phyloP scores from a whole-genome alignment of 2,888 invertebrate species.

The Electrophaes corylata region DNA sequence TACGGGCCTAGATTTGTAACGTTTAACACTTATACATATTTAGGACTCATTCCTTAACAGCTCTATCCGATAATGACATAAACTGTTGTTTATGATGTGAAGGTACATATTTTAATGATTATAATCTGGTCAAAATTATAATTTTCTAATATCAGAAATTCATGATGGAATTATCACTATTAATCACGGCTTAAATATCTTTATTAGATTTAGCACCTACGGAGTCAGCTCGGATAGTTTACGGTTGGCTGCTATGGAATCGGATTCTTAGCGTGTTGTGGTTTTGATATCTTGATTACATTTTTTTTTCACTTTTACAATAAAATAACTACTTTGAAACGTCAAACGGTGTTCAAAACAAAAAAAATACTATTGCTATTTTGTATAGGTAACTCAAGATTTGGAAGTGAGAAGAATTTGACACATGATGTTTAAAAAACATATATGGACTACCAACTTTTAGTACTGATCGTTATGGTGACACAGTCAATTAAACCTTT shows the following conservation, averaged over 20 bases:
- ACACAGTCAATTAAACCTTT: too few species aligned
- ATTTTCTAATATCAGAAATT: slow-evolving; percentile 36
- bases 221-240: slow-evolving; percentile 30
- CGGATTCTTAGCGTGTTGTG: slow-evolving; percentile 33
- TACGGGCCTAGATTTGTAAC: slow-evolving; percentile 59
- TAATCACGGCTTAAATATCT: slow-evolving; percentile 39
- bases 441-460: too few species aligned
- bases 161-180: slow-evolving; percentile 36
- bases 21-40: slow-evolving; percentile 59
- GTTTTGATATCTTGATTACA: slow-evolving; percentile 20
- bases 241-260: slow-evolving; percentile 32
- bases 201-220: slow-evolving; percentile 37
- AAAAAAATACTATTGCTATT: too few species aligned
- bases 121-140: slow-evolving; percentile 37
- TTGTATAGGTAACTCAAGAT: too few species aligned
- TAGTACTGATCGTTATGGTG: background rate
- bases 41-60: slow-evolving; percentile 50
- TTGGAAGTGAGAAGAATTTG: too few species aligned
- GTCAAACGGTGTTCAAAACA: too few species aligned
- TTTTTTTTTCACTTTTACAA: background rate
- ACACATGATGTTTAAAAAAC: too few species aligned
- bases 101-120: slow-evolving; percentile 43
- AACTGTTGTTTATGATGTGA: slow-evolving; percentile 47
- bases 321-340: background rate
- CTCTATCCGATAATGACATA: slow-evolving; percentile 47